A percentile compares a stretch with the other conserved stretches of the same genome.
Conservation (phyloP, 2,797 vertebrate species). For the Sternotherus odoratus region DNA sequence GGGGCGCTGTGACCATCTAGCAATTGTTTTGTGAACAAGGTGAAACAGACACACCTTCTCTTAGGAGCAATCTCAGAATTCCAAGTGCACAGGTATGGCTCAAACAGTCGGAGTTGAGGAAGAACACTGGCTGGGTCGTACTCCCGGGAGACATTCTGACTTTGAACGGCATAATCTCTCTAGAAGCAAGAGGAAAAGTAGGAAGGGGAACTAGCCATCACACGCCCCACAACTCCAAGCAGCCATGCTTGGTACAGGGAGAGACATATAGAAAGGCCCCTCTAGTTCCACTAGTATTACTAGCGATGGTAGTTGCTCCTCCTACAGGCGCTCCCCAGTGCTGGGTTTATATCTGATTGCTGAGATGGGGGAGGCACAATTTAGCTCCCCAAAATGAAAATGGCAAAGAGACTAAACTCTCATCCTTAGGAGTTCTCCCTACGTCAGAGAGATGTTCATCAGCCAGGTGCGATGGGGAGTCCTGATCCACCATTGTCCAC, state of each 20-base stretch:
- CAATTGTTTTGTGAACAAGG: background rate
- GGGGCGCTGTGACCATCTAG: background rate
- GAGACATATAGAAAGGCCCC: background rate
- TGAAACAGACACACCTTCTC: background rate
- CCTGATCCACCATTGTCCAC: background rate
- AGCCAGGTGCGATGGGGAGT: background rate
- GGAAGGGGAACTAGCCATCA: background rate
- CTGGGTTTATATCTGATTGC: background rate
- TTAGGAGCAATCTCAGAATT: background rate
- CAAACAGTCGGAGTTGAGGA: background rate
- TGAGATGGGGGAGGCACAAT: background rate
- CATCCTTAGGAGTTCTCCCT: background rate
- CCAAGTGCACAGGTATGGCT: background rate
- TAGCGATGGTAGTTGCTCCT: background rate
- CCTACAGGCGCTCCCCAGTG: background rate
- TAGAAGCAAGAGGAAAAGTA: background rate
- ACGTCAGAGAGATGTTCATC: background rate
- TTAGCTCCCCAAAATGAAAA: background rate
- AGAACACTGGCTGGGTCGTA: background rate
- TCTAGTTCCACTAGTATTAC: background rate
- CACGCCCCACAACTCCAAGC: fast-evolving
- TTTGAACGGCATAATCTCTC: background rate
- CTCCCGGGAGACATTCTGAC: background rate
- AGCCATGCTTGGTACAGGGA: background rate
- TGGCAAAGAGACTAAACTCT: background rate